These are phyloP conservation scores for Drosophila orena DNA, from an alignment of 1,140 invertebrate species.

Conservation along the genomic window DNA sequence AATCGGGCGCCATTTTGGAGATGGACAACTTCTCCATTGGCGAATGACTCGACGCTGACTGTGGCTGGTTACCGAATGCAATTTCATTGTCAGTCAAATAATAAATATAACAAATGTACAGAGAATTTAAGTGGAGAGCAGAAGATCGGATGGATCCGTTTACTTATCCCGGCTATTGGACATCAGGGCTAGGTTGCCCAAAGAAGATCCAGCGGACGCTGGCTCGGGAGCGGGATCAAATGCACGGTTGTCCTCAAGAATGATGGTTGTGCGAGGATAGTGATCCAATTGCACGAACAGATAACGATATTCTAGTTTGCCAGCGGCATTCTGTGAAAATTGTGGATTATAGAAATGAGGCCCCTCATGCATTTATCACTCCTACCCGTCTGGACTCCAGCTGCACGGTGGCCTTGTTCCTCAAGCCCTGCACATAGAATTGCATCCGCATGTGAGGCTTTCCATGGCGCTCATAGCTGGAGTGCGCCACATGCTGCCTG, in stretches of 20 bases:
- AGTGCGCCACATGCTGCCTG: conserved; percentile 90
- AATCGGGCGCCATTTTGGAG: conserved; percentile 73
- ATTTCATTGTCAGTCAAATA: conserved; percentile 64
- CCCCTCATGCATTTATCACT: no score
- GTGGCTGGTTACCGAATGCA: conserved; percentile 12
- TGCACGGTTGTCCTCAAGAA: conserved; percentile 90
- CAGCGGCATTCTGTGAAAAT: conserved; percentile 88
- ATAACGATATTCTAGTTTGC: conserved; percentile 92
- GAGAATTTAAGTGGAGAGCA: conserved; percentile 51
- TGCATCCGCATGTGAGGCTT: conserved; percentile 93
- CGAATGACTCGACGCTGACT: conserved; percentile 41
- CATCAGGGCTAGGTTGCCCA: conserved; percentile 62
- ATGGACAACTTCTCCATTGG: conserved; percentile 78
- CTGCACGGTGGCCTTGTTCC: conserved; percentile 92
- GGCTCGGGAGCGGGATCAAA: conserved; percentile 55
- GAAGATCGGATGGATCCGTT: background rate
- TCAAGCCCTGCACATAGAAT: conserved; percentile 94
- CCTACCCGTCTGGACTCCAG: conserved; percentile 94
- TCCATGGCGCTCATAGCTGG: conserved; percentile 90
- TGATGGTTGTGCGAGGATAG: conserved; percentile 89
- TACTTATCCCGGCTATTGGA: conserved; percentile 65
- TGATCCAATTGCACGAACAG: conserved; percentile 93
- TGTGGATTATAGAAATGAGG: no score
- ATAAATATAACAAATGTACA: conserved; percentile 72
- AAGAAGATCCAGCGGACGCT: conserved; percentile 19